Evolutionary conservation across 2,113 vertebrate genomes (phyloP), one percentile per base, ranked within the genome.

Genomic region (Calidris pugnax): DNA sequence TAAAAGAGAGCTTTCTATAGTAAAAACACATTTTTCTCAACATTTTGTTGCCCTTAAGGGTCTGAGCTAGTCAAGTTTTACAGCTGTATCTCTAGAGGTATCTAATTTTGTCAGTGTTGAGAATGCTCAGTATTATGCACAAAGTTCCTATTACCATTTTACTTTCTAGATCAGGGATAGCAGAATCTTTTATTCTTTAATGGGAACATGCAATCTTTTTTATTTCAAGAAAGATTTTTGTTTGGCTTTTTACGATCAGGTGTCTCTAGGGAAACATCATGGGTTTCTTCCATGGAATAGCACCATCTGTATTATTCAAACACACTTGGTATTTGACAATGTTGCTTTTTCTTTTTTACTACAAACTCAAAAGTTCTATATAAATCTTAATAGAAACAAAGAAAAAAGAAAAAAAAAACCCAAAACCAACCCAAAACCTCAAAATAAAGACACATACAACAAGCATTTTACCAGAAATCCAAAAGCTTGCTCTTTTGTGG

Each of bases 1-100:
- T 89, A 83, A 89, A 64, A 91, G 56, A 94, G 50, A 95, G 26
- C 76, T 63, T 77, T 93, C 60, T 39, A 24, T 55, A 88, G 86
- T 21, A 57, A 92, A 45, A 82, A 86, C 4, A 69, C 59, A 33
- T 62, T 73, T 82, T 86, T 60, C 41, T 79, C n/a, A 76, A 85
- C 24, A 53, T 9, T 64, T 48, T 79, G 10, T 81, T 92, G 71
- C 62, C 60, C 51, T 69, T 93, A 68, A 85, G 71, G 43, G 48
- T 45, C 94, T 90, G 84, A 37, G 41, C 35, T 85, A 88, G 14
- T 63, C 20, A 30, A 47, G 35, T 73, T 85, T 87, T 51, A 71
- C 14, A 88, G 64, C 59, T 68, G 8, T 88, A 26, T 75, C 43
- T 66, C 89, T 41, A 53, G 43, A 85, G 27, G 21, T 66, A 68